phyloP scores from a whole-genome alignment of 2,113 vertebrate genomes.

The Nasalis larvatus region DNA sequence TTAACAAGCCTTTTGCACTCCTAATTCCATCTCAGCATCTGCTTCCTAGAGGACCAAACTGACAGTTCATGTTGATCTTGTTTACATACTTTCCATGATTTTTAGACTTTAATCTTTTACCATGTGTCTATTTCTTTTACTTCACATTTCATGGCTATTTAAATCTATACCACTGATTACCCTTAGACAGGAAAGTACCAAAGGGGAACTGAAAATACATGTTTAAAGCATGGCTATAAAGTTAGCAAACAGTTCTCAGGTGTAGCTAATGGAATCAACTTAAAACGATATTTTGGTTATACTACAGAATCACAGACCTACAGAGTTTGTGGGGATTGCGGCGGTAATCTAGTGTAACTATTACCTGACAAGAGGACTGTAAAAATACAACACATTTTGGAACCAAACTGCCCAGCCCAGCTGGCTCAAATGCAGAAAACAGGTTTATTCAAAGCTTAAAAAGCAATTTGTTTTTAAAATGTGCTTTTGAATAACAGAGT shows the following conservation, averaged over 20 bases:
- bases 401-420: neutral
- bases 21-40: neutral
- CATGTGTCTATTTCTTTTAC: neutral
- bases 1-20: neutral
- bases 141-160: neutral
- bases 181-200: neutral
- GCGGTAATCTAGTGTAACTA: neutral
- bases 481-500: neutral
- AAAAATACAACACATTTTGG: neutral
- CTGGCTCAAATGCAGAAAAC: neutral
- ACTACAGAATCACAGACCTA: neutral
- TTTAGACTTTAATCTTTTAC: neutral
- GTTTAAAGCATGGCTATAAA: neutral
- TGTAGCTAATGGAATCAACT: neutral
- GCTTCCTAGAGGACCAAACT: neutral
- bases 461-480: conserved; percentile 32
- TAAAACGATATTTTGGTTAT: neutral
- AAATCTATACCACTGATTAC: neutral
- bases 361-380: neutral
- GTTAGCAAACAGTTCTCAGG: neutral
- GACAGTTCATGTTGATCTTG: neutral
- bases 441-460: neutral
- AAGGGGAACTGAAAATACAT: neutral
- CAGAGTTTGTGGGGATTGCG: neutral
- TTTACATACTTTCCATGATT: neutral